These are phyloP conservation scores for Iselma pallidipennis DNA, from an alignment of 2,888 invertebrate genomes.

Conservation along the genomic window DNA sequence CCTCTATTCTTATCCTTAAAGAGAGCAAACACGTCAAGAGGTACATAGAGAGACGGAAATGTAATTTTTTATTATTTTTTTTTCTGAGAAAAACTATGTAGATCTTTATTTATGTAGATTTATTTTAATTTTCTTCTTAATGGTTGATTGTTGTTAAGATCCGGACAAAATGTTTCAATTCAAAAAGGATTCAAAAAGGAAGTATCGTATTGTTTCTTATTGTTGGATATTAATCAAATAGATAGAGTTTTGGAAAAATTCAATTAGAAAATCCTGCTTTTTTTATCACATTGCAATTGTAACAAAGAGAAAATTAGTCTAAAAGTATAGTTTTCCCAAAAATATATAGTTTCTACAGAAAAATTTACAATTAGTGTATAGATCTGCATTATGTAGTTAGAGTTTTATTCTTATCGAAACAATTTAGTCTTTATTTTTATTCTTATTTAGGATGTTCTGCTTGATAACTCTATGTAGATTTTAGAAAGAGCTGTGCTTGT, in stretches of 20 bases:
- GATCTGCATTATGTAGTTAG: conserved; percentile 35
- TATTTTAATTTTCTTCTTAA: background rate
- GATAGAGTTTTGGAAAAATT: background rate
- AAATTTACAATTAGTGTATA: conserved; percentile 25
- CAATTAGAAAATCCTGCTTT: background rate
- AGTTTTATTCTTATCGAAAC: conserved; percentile 20
- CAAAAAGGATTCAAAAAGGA: background rate
- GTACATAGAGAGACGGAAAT: conserved; percentile 58
- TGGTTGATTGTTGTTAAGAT: background rate
- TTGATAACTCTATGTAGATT: conserved; percentile 47
- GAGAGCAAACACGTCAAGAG: conserved; percentile 51
- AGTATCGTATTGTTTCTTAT: background rate
- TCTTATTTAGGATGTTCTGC: conserved; percentile 38
- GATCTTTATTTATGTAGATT: background rate
- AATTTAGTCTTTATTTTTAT: conserved; percentile 8
- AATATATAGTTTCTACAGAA: conserved; percentile 11
- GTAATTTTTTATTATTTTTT: too few relatives aligned
- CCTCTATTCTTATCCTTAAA: conserved; percentile 30
- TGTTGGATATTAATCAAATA: background rate
- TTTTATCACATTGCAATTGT: background rate
- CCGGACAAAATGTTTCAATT: background rate
- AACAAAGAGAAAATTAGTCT: background rate
- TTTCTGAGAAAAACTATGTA: too few relatives aligned
- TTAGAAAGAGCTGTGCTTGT: conserved; percentile 48
- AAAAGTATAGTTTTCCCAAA: background rate